Evolutionary conservation across 2,113 vertebrate genomes (phyloP), one percentile per base, ranked within the genome.

Genomic region (Cnemophilus loriae): DNA sequence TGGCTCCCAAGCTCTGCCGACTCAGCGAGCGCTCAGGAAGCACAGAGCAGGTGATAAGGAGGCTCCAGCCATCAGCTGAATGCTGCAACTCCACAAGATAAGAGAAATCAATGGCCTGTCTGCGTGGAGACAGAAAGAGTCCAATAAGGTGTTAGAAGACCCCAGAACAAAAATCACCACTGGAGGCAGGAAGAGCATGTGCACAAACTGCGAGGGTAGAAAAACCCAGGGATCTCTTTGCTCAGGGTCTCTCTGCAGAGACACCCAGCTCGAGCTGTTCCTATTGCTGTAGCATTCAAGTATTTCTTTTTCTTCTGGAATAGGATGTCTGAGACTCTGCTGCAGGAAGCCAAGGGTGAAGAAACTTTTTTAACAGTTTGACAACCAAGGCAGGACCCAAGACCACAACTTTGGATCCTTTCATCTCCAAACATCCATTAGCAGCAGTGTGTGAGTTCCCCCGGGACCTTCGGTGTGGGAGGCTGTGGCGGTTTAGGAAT

Each of bases 251-350:
- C 26, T 32, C 16, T 41, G 35, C 17, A 47, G 50, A 35, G 11
- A 55, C 35, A 56, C 11, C 9, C 26, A 64, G 35, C 14, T 73
- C 42, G 32, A 56, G 57, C 5, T 71, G 17, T 7, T 42, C 32
- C 21, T n/a, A 5, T 22, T 49, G 30, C 26, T 37, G 21, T 17
- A 32, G 42, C 26, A 80, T 21, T 50, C 35, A 56, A 49, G 11
- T n/a, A 53, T 19, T 65, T 13, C 0, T 23, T n/a, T 10, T n/a
- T 7, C 11, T 6, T 1, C 52, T 30, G n/a, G 28, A n/a, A 24
- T 16, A 16, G 19, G 19, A 28, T 46, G 13, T 47, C 30, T 55
- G 30, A 49, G 11, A 56, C 16, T 41, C 19, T 55, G 30, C 30
- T 79, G 49, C 56, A 56, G 57, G 49, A 47, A 79, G 42, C 16